Evolutionary conservation across 2,113 vertebrate species (phyloP), one percentile per base, ranked within the genome.

Genomic region (Serilophus lunatus): DNA sequence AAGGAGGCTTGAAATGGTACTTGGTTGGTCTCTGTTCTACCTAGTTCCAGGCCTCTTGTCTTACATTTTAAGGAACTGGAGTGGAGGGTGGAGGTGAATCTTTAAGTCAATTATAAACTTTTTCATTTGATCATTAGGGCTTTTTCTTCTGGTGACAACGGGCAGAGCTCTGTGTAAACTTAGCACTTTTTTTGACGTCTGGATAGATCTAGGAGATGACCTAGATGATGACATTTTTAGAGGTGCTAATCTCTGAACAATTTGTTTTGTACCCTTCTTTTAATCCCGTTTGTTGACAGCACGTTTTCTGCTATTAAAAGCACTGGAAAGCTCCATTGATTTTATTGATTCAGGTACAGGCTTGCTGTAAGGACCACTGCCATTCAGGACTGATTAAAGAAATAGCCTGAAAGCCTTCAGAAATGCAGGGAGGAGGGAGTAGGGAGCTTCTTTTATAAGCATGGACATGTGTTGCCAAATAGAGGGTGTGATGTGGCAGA

Each of bases 141-240:
- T 64, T 31, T 79, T 88, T 51, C 57, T 47, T 53, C 33, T 81
- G 33, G 16, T 51, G 36, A 28, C 74, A 90, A 78, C n/a, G 7
- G 8, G 12, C 50, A 72, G 24, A 54, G 13, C 23, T 56, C 49
- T 77, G n/a, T 49, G 28, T 71, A 82, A 69, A 31, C 22, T 88
- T 11, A 1, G 40, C 47, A 51, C 42, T 85, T 42, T 77, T 87
- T 85, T 75, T 0, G 0, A 84, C 0, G 0, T 75, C 76, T 89
- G 0, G 2, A 64, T 81, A 0, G 3, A 82, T 45, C 77, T 82
- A 66, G n/a, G 49, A 84, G 44, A 75, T 40, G 38, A 75, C 22
- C 14, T 57, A 86, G 94, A 90, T 83, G 47, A 36, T 78, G 56
- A 81, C 47, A 54, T 87, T 94, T 95, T 92, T 79, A 92, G 93